Percentiles rank a stretch among this genome's conserved stretches.
Evolutionary conservation across 2,113 vertebrate species (phyloP).

Genomic region (Prolemur simus): DNA sequence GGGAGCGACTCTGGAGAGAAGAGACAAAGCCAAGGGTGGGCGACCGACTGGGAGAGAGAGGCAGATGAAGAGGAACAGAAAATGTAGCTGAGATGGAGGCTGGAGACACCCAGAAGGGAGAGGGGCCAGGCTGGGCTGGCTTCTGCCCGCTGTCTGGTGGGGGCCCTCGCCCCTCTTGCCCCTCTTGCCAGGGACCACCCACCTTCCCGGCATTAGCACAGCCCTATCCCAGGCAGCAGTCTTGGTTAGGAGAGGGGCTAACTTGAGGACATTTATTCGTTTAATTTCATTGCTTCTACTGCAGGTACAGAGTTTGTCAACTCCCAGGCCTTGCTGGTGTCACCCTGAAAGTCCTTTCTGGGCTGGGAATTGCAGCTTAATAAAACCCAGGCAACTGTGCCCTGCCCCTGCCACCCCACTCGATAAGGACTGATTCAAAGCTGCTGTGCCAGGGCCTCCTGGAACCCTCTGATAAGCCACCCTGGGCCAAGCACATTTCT

Average conservation of each 20-base stretch:
- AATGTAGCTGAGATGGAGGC: fast-evolving
- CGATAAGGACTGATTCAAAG: not conserved
- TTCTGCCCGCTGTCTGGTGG: not conserved
- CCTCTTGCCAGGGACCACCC: not conserved
- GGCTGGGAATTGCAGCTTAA: not conserved
- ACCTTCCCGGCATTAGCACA: fast-evolving
- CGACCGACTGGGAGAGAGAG: no score
- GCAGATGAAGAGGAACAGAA: not conserved
- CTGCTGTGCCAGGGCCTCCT: no score
- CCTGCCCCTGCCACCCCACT: fast-evolving
- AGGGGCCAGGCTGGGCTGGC: not conserved
- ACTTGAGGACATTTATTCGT: not conserved
- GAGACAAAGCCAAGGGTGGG: not conserved
- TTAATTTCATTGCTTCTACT: not conserved
- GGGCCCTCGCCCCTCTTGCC: not conserved
- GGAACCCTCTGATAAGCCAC: not conserved
- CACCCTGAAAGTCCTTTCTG: not conserved
- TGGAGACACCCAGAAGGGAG: not conserved
- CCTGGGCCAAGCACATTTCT: not conserved
- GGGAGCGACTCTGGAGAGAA: not conserved
- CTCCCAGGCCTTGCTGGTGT: not conserved
- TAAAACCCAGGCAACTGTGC: not conserved
- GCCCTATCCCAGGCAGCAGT: not conserved
- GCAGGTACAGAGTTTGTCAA: not conserved
- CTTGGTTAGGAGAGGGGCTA: not conserved